Base-by-base conservation (phyloP, 2,888 invertebrate genomes). In the Spisula solida region DNA sequence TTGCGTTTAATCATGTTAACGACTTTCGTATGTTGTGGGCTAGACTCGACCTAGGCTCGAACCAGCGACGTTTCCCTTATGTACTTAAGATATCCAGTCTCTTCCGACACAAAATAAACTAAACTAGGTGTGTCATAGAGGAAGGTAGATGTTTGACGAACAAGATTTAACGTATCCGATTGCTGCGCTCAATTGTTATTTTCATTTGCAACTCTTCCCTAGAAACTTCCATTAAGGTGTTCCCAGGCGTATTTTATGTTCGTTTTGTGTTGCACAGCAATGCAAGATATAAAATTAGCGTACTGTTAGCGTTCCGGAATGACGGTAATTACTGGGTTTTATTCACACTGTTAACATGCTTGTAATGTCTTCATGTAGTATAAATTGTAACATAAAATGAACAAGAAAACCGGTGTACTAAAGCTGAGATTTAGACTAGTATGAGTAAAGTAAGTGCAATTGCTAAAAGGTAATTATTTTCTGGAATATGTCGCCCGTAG, bases 351-450 rank as follows among this genome's bases (percentile, higher is more conserved):
- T 34, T 75, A 75, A 25, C 34, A 34, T 18, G 0, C 25, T 16
- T 16, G 75, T 75, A 12, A 75, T 31, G 18, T 75, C 29, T 16
- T 75, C 18, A 16, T 34, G 75, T 4, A 25, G 1, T 12, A 31
- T 60, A 75, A 75, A 75, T 31, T 29, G 70, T 70, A 31, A 75
- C 31, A 31, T 75, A 75, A 75, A 75, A 75, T 75, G 75, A 34
- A 34, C 29, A 25, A 51, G 51, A 51, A 51, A 1, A 60, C 60
- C n/a, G 25, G 25, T 66, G 60, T 12, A 66, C 60, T 25, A 66
- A 66, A 66, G 25, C 16, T 51, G 51, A 51, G 51, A 51, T 51
- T 16, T 5, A 1, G 51, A 51, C n/a, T n/a, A n/a, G 12, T 51
- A 51, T 51, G 14, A 51, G 51, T 51, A 51, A 51, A 51, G 16